These are phyloP conservation scores for Drosophila meridiana DNA, from an alignment of 2,888 invertebrate genomes.

Conservation along the genomic window DNA sequence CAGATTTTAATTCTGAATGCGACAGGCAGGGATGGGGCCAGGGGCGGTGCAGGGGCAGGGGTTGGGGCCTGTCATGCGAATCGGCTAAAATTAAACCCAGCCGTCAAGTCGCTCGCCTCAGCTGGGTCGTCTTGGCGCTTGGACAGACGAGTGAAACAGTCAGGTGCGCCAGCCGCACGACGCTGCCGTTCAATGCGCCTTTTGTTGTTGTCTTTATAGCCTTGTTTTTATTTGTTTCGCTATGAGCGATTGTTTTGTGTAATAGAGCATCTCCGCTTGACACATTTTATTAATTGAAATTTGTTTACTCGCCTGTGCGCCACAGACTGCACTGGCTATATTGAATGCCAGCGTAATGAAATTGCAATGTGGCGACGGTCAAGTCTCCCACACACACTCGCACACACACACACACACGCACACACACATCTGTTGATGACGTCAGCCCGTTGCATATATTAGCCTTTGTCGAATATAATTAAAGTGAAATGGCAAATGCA, in stretches of 20 bases:
- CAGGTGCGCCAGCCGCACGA: constrained; percentile 52
- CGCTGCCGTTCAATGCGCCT: constrained; percentile 17
- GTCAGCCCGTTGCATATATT: constrained; percentile 19
- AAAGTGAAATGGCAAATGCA: constrained; percentile 15
- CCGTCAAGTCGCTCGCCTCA: constrained; percentile 30
- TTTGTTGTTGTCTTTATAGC: constrained; percentile 7
- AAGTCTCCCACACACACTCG: neutral
- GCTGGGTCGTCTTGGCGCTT: neutral
- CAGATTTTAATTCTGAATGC: constrained; percentile 44
- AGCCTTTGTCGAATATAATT: constrained; percentile 28
- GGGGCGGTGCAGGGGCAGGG: neutral
- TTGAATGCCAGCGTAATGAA: neutral
- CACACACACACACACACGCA: neutral
- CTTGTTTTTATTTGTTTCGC: constrained; percentile 12
- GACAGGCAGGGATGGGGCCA: neutral
- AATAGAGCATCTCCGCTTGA: constrained; percentile 76
- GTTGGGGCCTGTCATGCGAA: constrained; percentile 1
- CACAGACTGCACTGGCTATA: constrained; percentile 25
- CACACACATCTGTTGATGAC: constrained; percentile 17
- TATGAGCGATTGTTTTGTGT: constrained; percentile 52
- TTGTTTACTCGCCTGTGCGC: constrained; percentile 62
- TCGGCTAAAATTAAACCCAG: constrained; percentile 45
- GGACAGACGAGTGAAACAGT: constrained; percentile 21
- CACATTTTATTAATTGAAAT: constrained; percentile 80
- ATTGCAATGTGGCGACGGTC: neutral